These are phyloP conservation scores for Aurelia sp. DNA, from an alignment of 30 jellyfish, hydroid and myxozoan genomes.

Conservation along the genomic window DNA sequence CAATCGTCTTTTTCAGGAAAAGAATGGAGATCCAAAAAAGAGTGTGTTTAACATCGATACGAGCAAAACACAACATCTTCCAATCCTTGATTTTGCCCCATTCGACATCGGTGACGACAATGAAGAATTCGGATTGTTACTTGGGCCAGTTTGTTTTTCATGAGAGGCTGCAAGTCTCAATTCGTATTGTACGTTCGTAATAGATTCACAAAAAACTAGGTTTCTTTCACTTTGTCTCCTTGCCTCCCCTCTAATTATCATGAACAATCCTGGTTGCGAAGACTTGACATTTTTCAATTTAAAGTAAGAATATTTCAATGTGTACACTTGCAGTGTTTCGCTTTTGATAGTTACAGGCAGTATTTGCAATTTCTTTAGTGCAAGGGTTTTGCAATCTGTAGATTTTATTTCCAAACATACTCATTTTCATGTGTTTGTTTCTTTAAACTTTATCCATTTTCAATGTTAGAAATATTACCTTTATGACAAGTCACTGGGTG, in stretches of 20 bases:
- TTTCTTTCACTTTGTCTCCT: constrained; percentile 1
- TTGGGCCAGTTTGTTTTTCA: constrained; percentile 92
- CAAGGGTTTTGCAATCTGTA: too few species aligned
- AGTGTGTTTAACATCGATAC: constrained; percentile 48
- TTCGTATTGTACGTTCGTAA: background rate
- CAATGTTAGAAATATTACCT: too few species aligned
- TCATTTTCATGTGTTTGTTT: too few species aligned
- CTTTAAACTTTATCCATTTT: too few species aligned
- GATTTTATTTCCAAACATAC: too few species aligned
- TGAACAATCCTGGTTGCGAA: background rate
- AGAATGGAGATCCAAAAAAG: constrained; percentile 51
- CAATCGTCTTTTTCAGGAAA: constrained; percentile 21
- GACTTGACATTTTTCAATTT: constrained; percentile 28
- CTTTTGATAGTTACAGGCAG: constrained; percentile 20
- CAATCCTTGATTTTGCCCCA: constrained; percentile 79
- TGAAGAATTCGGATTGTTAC: constrained; percentile 72
- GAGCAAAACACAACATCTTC: constrained; percentile 52
- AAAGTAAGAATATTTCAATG: constrained; percentile 28
- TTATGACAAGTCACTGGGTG: too few species aligned
- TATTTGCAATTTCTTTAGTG: too few species aligned
- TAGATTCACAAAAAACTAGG: background rate
- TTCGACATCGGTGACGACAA: constrained; percentile 67
- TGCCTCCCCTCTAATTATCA: too few species aligned
- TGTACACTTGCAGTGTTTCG: constrained; percentile 31
- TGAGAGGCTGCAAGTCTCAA: constrained; percentile 1